A percentile compares a stretch with the other conserved stretches of the same genome.
phyloP scores from a whole-genome alignment of 2,113 vertebrate genomes.

The Sinocyclocheilus anshuiensis region DNA sequence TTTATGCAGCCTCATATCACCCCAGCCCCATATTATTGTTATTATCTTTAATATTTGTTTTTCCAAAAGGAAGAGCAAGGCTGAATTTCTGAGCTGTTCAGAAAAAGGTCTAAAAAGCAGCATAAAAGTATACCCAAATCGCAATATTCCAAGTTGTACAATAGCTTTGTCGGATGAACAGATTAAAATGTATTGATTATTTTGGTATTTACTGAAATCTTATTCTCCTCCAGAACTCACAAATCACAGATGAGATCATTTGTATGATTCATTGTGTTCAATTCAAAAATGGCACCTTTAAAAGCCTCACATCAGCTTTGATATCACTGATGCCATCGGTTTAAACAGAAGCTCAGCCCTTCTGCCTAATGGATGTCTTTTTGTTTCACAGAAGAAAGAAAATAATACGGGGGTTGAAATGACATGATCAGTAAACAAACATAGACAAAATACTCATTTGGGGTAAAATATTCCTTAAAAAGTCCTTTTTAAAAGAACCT shows the following conservation, averaged over 20 bases:
- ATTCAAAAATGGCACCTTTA: background rate
- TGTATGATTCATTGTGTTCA: background rate
- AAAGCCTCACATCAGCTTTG: background rate
- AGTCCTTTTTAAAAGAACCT: no score
- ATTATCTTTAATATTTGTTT: background rate
- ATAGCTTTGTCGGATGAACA: background rate
- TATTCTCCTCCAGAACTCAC: background rate
- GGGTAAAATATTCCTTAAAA: background rate
- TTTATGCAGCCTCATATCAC: background rate
- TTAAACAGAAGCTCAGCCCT: background rate
- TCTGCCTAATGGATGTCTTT: background rate
- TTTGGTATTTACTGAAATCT: background rate
- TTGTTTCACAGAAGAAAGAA: conserved; percentile 19
- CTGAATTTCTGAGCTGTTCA: background rate
- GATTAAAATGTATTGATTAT: background rate
- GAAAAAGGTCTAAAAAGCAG: no score
- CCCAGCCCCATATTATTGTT: background rate
- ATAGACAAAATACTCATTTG: background rate
- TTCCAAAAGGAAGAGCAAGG: background rate
- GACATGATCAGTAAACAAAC: background rate
- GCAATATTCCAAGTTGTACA: background rate
- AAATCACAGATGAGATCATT: background rate
- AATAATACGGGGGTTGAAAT: background rate
- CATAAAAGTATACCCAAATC: background rate
- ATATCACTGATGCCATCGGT: background rate